Percentiles rank a stretch among this genome's conserved stretches.
phyloP scores from a whole-genome alignment of 1,140 invertebrate species.

The Nixonia krombeini region DNA sequence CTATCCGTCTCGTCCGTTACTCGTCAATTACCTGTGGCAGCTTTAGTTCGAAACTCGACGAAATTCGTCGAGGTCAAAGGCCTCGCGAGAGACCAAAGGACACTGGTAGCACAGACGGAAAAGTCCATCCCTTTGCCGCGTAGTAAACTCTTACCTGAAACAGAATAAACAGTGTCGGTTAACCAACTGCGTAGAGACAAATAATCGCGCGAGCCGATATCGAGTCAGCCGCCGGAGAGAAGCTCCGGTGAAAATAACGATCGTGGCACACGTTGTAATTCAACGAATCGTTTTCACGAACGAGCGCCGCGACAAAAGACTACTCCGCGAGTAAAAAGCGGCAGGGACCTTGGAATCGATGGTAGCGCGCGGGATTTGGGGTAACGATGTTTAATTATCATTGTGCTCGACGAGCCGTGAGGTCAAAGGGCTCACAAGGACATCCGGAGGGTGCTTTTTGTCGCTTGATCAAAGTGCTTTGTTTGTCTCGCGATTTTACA shows the following conservation, averaged over 20 bases:
- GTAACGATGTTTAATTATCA: conserved; percentile 58
- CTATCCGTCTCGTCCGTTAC: no score
- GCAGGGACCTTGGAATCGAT: not conserved
- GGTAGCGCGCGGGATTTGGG: conserved; percentile 38
- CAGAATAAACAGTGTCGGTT: not conserved
- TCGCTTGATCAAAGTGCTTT: conserved; percentile 48
- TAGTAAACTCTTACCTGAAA: not conserved
- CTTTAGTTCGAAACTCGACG: no score
- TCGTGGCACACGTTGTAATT: no score
- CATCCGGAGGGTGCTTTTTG: conserved; percentile 38
- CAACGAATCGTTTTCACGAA: not conserved
- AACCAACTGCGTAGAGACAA: no score
- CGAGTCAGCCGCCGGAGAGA: no score
- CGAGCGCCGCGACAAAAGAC: not conserved
- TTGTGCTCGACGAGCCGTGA: conserved; percentile 52
- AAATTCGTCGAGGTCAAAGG: no score
- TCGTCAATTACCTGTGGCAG: no score
- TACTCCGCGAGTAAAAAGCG: conserved; percentile 1
- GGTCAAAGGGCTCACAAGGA: conserved; percentile 43
- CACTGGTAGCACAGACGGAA: no score
- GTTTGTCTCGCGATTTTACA: conserved; percentile 43
- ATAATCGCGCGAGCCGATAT: no score
- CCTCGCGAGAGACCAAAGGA: no score
- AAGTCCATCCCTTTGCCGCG: no score
- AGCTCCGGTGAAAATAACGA: no score